Conservation (phyloP, 2,797 vertebrate species). For the Eidolon dupreanum region DNA sequence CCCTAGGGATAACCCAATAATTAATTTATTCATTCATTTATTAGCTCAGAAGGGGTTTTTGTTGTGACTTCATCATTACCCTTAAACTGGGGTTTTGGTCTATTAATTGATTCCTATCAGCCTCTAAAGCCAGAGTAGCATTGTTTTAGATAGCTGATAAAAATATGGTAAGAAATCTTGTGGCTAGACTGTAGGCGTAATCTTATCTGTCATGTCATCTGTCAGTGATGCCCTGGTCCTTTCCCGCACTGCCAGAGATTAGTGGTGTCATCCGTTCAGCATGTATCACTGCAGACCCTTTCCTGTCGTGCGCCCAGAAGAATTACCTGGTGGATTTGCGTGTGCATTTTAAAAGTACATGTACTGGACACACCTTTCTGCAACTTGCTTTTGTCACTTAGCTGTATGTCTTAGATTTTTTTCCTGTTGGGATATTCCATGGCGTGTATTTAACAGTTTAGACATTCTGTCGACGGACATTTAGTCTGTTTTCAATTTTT, state of each 20-base stretch:
- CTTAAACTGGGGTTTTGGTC: slow-evolving; percentile 18
- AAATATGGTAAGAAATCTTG: neutral
- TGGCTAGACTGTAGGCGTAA: neutral
- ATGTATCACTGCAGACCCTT: neutral
- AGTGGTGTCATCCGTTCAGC: neutral
- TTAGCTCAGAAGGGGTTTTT: slow-evolving; percentile 8
- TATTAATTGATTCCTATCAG: neutral
- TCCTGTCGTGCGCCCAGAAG: neutral
- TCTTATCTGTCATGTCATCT: neutral
- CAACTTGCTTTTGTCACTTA: neutral
- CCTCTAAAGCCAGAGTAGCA: slow-evolving; percentile 1
- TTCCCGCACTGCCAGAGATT: neutral
- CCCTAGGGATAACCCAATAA: neutral
- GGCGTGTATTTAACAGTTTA: neutral
- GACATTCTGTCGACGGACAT: neutral
- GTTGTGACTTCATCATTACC: neutral
- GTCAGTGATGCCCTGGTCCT: neutral
- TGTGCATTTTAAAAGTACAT: neutral
- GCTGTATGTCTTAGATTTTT: neutral
- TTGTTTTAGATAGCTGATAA: neutral
- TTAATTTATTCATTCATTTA: neutral
- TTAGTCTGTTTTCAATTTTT: neutral
- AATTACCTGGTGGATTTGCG: neutral
- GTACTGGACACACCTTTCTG: neutral
- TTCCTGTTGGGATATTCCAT: neutral